Conservation (phyloP, 2,888 invertebrate genomes). For the Hirtodrosophila trivittata region DNA sequence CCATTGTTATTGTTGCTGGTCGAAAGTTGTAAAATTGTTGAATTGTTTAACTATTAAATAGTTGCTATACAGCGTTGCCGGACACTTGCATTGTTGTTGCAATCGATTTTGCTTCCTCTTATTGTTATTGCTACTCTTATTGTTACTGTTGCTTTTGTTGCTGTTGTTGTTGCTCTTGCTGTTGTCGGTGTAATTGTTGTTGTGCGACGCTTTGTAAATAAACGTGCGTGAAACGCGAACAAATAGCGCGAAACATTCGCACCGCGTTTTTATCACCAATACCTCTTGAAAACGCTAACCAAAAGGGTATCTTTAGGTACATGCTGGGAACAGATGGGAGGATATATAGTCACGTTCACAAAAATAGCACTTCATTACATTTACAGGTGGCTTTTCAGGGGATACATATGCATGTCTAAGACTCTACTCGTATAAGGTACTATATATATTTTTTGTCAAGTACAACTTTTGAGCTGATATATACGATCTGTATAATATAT, state of each 20-base stretch:
- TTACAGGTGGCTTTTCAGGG: too few species aligned
- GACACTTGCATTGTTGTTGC: conserved; percentile 3
- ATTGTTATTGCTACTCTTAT: too few species aligned
- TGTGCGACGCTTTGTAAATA: conserved; percentile 27
- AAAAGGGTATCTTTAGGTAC: not conserved
- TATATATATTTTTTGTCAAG: too few species aligned
- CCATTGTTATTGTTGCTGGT: conserved; percentile 47
- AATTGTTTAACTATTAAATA: conserved; percentile 8
- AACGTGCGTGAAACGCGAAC: conserved; percentile 33
- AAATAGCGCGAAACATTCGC: conserved; percentile 31
- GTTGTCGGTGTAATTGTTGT: too few species aligned
- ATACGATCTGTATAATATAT: too few species aligned
- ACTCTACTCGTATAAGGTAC: too few species aligned
- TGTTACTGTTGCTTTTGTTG: too few species aligned
- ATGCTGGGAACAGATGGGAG: not conserved
- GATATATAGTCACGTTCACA: too few species aligned
- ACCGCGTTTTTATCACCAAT: conserved; percentile 38
- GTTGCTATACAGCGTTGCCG: not conserved
- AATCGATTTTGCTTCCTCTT: not conserved
- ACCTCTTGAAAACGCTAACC: not conserved
- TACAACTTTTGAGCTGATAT: too few species aligned
- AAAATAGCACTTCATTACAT: too few species aligned
- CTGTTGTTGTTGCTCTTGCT: too few species aligned
- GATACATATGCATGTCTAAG: too few species aligned
- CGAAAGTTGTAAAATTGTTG: conserved; percentile 5